These are phyloP conservation scores for Incurvaria masculella DNA, from an alignment of 2,888 invertebrate genomes.

Conservation along the genomic window DNA sequence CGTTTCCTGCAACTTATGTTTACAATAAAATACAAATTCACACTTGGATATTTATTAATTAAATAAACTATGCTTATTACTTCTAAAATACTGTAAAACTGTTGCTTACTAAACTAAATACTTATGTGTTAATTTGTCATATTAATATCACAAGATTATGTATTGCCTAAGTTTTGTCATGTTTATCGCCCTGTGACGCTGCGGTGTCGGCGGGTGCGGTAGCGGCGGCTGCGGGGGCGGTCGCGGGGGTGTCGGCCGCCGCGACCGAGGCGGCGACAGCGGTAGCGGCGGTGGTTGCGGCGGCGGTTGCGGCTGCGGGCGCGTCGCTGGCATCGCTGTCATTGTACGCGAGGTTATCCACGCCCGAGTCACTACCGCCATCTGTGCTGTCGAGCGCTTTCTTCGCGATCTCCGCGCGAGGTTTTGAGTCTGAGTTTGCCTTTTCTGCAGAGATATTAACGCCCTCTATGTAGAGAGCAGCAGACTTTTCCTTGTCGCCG, in stretches of 20 bases:
- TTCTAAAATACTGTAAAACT: not conserved
- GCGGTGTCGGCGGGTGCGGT: no score
- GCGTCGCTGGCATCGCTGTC: constrained; percentile 28
- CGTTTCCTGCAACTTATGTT: no score
- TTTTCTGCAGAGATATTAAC: constrained; percentile 21
- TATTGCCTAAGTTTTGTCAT: not conserved
- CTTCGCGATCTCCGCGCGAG: not conserved
- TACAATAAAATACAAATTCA: no score
- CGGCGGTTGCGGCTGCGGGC: not conserved
- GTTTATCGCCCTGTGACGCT: not conserved
- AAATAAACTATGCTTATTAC: no score
- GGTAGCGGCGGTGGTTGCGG: no score
- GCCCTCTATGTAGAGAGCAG: constrained; percentile 28
- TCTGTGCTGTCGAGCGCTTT: constrained; percentile 33
- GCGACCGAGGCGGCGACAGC: no score
- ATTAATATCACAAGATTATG: not conserved
- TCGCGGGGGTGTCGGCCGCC: no score
- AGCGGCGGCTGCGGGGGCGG: no score
- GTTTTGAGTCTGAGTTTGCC: constrained; percentile 4
- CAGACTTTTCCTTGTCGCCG: constrained; percentile 20
- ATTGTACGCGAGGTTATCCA: constrained; percentile 43
- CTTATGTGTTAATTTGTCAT: not conserved
- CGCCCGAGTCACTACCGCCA: constrained; percentile 47
- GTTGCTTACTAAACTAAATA: no score
- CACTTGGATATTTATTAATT: no score